Percentiles rank a stretch among this genome's conserved stretches.
These are phyloP conservation scores for Chironomus striatipennis DNA, from an alignment of 1,140 invertebrate genomes.

Conservation along the genomic window DNA sequence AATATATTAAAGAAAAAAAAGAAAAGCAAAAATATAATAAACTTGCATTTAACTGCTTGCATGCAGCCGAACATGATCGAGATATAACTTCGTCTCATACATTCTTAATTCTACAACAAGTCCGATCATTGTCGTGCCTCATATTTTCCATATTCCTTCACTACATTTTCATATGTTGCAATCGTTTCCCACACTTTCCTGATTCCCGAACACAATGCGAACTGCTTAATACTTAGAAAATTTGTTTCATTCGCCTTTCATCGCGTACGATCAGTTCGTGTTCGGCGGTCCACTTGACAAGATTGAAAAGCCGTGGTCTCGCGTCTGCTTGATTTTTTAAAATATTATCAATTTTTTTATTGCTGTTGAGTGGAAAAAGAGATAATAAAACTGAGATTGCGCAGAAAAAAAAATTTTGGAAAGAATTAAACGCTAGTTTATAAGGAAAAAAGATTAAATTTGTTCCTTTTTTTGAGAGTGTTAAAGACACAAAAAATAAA, in stretches of 20 bases:
- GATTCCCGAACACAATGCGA: neutral
- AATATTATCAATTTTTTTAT: neutral
- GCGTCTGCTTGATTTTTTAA: neutral
- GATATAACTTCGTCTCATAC: conserved; percentile 2
- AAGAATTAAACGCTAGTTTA: conserved; percentile 2
- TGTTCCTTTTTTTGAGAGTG: conserved; percentile 12
- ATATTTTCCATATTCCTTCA: neutral
- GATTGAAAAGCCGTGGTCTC: conserved; percentile 15
- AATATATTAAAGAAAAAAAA: neutral
- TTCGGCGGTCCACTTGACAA: conserved; percentile 20
- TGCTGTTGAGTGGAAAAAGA: neutral
- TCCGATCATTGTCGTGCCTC: neutral
- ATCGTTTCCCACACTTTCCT: conserved; percentile 21
- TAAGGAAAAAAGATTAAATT: neutral
- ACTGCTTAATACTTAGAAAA: conserved; percentile 15
- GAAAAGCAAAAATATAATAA: neutral
- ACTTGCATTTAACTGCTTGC: neutral
- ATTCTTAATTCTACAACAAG: neutral
- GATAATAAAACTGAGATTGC: neutral
- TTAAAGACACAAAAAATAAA: neutral
- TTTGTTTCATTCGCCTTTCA: neutral
- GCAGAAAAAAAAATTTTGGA: neutral
- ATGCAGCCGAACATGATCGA: neutral
- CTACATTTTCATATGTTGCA: conserved; percentile 16
- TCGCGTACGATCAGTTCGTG: conserved; percentile 14